Evolutionary conservation across 2,797 vertebrate species (phyloP).

Genomic region (Microcaecilia unicolor): DNA sequence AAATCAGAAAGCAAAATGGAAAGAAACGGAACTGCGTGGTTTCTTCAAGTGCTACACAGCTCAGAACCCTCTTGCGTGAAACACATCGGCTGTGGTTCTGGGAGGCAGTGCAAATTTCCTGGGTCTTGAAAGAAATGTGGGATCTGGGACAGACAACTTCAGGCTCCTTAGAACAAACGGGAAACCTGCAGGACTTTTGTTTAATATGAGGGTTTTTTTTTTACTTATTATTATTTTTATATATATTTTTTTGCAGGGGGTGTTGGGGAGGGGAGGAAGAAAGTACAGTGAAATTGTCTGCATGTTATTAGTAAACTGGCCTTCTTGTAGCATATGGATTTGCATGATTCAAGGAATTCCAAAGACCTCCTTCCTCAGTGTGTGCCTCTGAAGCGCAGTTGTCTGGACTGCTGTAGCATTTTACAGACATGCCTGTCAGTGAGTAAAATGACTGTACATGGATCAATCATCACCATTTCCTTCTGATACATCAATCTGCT

Average conservation of each 20-base stretch:
- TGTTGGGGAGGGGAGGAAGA: neutral
- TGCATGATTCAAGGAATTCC: slow-evolving; percentile 45
- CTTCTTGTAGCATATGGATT: slow-evolving; percentile 11
- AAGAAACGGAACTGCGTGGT: neutral
- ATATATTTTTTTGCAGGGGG: neutral
- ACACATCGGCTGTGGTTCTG: neutral
- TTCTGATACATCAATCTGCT: slow-evolving; percentile 5
- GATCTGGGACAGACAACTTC: neutral
- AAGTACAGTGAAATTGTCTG: slow-evolving; percentile 23
- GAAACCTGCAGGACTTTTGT: neutral
- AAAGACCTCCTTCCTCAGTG: slow-evolving; percentile 4
- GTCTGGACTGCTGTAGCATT: neutral
- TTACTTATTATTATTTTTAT: neutral
- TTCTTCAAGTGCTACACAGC: neutral
- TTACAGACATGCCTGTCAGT: neutral
- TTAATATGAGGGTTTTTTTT: neutral
- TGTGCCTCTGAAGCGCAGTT: neutral
- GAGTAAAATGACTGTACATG: rapidly evolving
- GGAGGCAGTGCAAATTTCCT: neutral
- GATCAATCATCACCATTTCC: neutral
- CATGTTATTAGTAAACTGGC: slow-evolving; percentile 37
- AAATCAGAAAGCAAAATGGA: neutral
- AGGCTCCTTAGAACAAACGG: neutral
- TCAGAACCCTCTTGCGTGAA: neutral
- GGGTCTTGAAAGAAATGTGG: neutral